Percentiles rank a stretch among this genome's conserved stretches.
phyloP scores from a whole-genome alignment of 2,888 invertebrate genomes.

The Agrotis clavis region DNA sequence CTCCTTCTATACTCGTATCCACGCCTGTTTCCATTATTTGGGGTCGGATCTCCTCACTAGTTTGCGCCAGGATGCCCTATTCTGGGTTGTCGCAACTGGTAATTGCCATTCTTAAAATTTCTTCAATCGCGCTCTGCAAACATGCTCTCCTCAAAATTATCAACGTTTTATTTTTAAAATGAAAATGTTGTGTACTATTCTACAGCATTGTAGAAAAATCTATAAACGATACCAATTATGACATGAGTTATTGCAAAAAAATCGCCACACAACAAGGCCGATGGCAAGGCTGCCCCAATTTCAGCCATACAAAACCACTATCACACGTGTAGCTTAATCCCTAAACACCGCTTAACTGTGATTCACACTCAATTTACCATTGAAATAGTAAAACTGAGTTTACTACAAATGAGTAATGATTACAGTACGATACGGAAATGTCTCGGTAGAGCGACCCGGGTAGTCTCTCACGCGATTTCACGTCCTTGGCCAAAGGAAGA shows the following conservation, averaged over 20 bases:
- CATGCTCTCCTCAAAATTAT: too few species aligned
- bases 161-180: too few species aligned
- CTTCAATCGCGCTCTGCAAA: too few species aligned
- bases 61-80: too few species aligned
- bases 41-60: too few species aligned
- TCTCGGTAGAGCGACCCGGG: conserved; percentile 52
- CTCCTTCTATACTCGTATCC: too few species aligned
- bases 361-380: conserved; percentile 45
- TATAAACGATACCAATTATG: too few species aligned
- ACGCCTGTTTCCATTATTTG: too few species aligned
- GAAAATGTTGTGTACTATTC: too few species aligned
- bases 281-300: background rate
- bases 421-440: conserved; percentile 61
- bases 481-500: conserved; percentile 80
- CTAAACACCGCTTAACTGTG: conserved; percentile 5
- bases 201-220: too few species aligned
- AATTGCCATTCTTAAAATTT: too few species aligned
- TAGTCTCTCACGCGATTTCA: conserved; percentile 69
- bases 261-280: conserved; percentile 7
- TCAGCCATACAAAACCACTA: background rate
- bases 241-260: background rate
- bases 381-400: conserved; percentile 49
- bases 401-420: conserved; percentile 62
- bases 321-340: conserved; percentile 8
- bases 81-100: too few species aligned